Base-by-base conservation (phyloP, 2,888 invertebrate genomes). In the Lamellibrachia columna region DNA sequence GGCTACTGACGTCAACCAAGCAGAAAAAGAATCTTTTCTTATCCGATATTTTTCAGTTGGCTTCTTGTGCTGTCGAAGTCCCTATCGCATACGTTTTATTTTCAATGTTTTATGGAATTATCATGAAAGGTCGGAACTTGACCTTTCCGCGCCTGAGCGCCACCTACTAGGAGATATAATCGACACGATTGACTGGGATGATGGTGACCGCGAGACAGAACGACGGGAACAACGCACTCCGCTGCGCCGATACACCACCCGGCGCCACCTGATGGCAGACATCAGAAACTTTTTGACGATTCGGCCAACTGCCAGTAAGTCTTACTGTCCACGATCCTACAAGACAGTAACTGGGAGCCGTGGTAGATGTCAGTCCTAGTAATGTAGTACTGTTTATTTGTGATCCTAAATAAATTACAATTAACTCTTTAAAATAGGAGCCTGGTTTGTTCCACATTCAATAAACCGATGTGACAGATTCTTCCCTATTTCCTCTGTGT, bases 271-370 rank as follows among this genome's bases (percentile, higher is more conserved):
- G 90, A 95, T 95, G 93, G 94, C 95, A 15, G 96, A 96, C 93
- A 96, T 96, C 22, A 94, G 96, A 40, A 95, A 95, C 93, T 96
- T 96, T 93, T 94, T 96, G 91, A 95, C 95, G 8, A 91, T 93
- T 52, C 75, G 93, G 52, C 92, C 92, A 58, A 58, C 75, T 75
- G 75, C 75, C 15, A 75, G 75, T 75, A 75, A 75, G 75, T 75
- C 22, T 15, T 4, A 9, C 55, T 55, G 55, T 55, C 3, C 3
- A 9, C 3, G 3, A 9, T 9, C 1, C 55, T 9, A 55, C 7
- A 22, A 22, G 22, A 22, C 4, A 6, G n/a, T 15, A n/a, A 22
- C 22, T 3, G 1, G 15, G 22, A 22, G 22, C 75, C 75, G n/a
- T 22, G 15, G 22, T 15, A 22, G 75, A 75, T 75, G 75, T 75